Evolutionary conservation across 2,797 vertebrate species (phyloP).

Genomic region (Vireo griseus): DNA sequence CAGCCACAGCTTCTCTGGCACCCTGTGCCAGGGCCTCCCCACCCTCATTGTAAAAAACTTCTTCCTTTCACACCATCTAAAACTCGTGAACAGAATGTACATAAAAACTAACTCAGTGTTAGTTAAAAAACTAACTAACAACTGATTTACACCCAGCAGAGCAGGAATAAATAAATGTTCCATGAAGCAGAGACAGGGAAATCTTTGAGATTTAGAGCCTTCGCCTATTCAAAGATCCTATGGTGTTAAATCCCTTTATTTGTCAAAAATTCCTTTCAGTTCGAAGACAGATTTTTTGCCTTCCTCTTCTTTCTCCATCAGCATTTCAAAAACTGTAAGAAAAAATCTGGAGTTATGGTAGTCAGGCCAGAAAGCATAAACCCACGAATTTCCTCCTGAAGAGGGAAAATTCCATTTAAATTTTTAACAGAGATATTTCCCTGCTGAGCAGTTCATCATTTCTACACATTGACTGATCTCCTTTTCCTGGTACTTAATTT

Average conservation of each 20-base stretch:
- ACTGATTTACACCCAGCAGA: neutral
- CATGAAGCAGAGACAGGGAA: fast-evolving
- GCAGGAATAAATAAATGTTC: neutral
- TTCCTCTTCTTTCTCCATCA: neutral
- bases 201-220: neutral
- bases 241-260: neutral
- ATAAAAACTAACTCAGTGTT: neutral
- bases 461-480: neutral
- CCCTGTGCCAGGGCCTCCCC: neutral
- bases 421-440: neutral
- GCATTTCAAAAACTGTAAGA: neutral
- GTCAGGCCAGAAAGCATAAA: neutral
- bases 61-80: neutral
- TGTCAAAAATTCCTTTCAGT: neutral
- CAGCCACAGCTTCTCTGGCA: neutral
- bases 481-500: neutral
- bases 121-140: no score
- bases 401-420: neutral
- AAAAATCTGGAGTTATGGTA: neutral
- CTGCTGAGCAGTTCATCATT: neutral
- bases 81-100: neutral
- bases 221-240: neutral
- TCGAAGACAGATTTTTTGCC: neutral
- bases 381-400: neutral
- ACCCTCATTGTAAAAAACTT: neutral